These are phyloP conservation scores for Myrmecobius fasciatus DNA, from an alignment of 2,113 vertebrate genomes.

Conservation along the genomic window DNA sequence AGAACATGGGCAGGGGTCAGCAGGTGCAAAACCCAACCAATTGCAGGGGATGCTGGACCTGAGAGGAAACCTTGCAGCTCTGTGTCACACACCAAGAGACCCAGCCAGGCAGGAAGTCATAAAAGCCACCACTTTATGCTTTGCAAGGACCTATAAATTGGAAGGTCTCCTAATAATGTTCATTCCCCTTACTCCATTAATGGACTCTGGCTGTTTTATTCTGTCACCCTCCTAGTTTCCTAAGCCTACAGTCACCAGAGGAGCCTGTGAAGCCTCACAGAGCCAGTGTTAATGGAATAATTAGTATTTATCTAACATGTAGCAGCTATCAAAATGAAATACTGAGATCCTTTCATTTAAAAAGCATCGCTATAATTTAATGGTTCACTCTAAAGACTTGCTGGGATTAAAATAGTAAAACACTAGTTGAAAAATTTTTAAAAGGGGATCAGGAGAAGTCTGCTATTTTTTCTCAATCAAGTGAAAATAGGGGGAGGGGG, in stretches of 20 bases:
- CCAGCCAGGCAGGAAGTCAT: conserved; percentile 9
- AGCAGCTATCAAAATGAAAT: conserved; percentile 23
- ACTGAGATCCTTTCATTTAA: conserved; percentile 12
- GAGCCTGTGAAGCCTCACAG: not conserved
- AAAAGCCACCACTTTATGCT: conserved; percentile 4
- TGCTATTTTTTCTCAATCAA: not conserved
- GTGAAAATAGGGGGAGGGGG: no score
- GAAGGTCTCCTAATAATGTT: conserved; percentile 11
- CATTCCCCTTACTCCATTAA: conserved; percentile 5
- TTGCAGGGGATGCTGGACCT: not conserved
- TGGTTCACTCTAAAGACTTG: conserved; percentile 25
- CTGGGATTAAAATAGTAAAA: not conserved
- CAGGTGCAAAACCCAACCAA: not conserved
- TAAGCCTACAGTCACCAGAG: not conserved
- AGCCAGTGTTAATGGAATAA: conserved; percentile 2
- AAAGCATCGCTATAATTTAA: conserved; percentile 12
- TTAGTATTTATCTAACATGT: conserved; percentile 22
- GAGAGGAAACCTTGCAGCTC: not conserved
- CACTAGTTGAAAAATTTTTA: not conserved
- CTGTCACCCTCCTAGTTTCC: not conserved
- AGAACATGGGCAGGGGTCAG: not conserved
- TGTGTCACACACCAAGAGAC: not conserved
- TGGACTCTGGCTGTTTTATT: not conserved
- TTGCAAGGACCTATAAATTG: not conserved
- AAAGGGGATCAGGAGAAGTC: not conserved